Percentiles rank a stretch among this genome's conserved stretches.
Evolutionary conservation across 92 coral and sea anemone genomes (phyloP).

Genomic region (Muricea muricata): DNA sequence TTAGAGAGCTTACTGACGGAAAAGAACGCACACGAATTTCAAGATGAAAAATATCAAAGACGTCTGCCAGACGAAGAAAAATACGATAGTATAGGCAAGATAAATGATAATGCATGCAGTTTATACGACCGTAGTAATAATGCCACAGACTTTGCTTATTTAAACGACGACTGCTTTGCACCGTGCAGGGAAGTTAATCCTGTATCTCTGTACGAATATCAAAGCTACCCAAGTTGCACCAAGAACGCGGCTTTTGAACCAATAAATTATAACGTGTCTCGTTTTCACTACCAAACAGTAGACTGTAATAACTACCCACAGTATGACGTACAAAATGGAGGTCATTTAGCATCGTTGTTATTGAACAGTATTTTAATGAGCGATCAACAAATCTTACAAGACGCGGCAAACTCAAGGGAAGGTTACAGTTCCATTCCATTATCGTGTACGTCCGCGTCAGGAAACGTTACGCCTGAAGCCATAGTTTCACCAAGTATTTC

Average conservation of each 20-base stretch:
- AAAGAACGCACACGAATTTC: neutral
- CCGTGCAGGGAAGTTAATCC: neutral
- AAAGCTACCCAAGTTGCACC: neutral
- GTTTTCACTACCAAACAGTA: neutral
- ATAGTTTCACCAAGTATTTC: neutral
- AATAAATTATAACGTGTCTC: neutral
- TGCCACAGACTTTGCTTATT: neutral
- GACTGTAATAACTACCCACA: slow-evolving; percentile 1
- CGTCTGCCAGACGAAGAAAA: neutral
- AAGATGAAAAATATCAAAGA: slow-evolving; percentile 1
- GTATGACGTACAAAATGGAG: neutral
- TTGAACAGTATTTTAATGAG: slow-evolving; percentile 18
- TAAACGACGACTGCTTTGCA: slow-evolving; percentile 2
- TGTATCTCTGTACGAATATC: neutral
- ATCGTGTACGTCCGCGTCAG: neutral
- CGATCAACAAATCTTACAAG: slow-evolving; percentile 2
- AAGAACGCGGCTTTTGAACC: neutral
- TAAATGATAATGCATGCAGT: neutral
- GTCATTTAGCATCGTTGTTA: slow-evolving; percentile 13
- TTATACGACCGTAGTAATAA: neutral
- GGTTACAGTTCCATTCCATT: neutral
- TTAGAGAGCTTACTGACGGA: slow-evolving; percentile 19
- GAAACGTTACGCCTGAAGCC: neutral
- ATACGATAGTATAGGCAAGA: neutral
- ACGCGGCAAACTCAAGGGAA: neutral